Conservation (phyloP, 2,888 invertebrate species). For the Sceliomorpha sp. region DNA sequence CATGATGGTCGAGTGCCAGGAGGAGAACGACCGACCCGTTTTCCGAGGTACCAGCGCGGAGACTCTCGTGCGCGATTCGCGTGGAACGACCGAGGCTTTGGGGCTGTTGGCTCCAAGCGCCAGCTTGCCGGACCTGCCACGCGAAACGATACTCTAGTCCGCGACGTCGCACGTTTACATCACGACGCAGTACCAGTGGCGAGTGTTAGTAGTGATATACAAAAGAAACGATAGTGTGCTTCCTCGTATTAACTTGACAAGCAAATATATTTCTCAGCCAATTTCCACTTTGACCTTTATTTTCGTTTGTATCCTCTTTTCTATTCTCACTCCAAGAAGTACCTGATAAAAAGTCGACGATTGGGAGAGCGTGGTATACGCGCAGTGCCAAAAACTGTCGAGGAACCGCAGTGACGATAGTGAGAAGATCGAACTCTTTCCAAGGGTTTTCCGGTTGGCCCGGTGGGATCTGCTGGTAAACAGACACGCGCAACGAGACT, state of each 20-base stretch:
- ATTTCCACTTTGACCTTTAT: too few relatives aligned
- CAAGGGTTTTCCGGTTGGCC: too few relatives aligned
- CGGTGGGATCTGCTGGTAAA: too few relatives aligned
- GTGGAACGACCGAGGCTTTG: conserved; percentile 63
- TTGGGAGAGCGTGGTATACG: not conserved
- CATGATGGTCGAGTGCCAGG: conserved; percentile 50
- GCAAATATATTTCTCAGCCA: too few relatives aligned
- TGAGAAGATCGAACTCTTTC: too few relatives aligned
- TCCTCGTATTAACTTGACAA: not conserved
- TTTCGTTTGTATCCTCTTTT: not conserved
- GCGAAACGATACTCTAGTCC: conserved; percentile 70
- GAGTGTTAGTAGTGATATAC: not conserved
- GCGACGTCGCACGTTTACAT: conserved; percentile 24
- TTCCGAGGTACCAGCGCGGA: conserved; percentile 82
- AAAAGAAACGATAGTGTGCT: not conserved
- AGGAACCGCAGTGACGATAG: too few relatives aligned
- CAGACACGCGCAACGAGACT: too few relatives aligned
- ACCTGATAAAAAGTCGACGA: conserved; percentile 14
- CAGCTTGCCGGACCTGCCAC: conserved; percentile 75
- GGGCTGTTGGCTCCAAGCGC: conserved; percentile 71
- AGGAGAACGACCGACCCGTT: conserved; percentile 77
- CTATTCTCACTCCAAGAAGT: conserved; percentile 6
- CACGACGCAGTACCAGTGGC: conserved; percentile 2
- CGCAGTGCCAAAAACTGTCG: conserved; percentile 32
- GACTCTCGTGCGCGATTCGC: conserved; percentile 77